phyloP scores from a whole-genome alignment of 2,888 invertebrate species.

The Drosophila fulvimacula region DNA sequence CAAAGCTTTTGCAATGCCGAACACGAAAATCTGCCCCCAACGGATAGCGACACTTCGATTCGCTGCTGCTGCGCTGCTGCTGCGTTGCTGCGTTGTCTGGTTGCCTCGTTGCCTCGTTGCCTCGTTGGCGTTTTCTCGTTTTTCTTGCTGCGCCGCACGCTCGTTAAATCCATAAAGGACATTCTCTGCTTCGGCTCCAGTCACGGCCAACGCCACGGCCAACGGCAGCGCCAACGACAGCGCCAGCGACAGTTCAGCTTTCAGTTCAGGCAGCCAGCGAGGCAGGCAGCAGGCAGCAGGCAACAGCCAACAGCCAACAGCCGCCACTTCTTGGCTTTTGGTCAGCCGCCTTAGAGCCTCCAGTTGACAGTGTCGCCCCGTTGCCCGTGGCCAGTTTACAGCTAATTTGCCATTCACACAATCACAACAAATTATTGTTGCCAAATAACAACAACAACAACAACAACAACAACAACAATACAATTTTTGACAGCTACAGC shows the following conservation, averaged over 20 bases:
- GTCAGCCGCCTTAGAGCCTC: slow-evolving; percentile 38
- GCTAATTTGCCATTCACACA: slow-evolving; percentile 67
- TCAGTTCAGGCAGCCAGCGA: slow-evolving; percentile 62
- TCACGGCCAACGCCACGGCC: slow-evolving; percentile 61
- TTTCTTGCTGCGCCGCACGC: slow-evolving; percentile 43
- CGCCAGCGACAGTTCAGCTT: slow-evolving; percentile 46
- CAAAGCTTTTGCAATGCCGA: slow-evolving; percentile 58
- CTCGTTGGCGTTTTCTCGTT: slow-evolving; percentile 16
- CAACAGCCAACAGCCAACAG: slow-evolving; percentile 64
- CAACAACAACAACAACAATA: slow-evolving; percentile 2
- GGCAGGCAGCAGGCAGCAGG: slow-evolving; percentile 62
- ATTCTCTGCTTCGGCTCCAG: slow-evolving; percentile 70
- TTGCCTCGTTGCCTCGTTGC: slow-evolving; percentile 34
- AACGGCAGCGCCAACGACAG: slow-evolving; percentile 50
- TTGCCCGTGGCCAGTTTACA: slow-evolving; percentile 47
- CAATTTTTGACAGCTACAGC: slow-evolving; percentile 33
- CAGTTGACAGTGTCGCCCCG: slow-evolving; percentile 36
- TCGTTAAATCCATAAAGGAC: slow-evolving; percentile 73
- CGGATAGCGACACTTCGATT: slow-evolving; percentile 65
- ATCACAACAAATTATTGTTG: slow-evolving; percentile 39
- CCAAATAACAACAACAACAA: slow-evolving; percentile 13
- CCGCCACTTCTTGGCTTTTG: slow-evolving; percentile 51
- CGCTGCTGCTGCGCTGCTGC: slow-evolving; percentile 57
- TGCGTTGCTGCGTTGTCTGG: slow-evolving; percentile 33
- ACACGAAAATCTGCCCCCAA: slow-evolving; percentile 46